These are phyloP conservation scores for Propithecus perrieri DNA, from an alignment of 2,797 vertebrate genomes.

Conservation along the genomic window DNA sequence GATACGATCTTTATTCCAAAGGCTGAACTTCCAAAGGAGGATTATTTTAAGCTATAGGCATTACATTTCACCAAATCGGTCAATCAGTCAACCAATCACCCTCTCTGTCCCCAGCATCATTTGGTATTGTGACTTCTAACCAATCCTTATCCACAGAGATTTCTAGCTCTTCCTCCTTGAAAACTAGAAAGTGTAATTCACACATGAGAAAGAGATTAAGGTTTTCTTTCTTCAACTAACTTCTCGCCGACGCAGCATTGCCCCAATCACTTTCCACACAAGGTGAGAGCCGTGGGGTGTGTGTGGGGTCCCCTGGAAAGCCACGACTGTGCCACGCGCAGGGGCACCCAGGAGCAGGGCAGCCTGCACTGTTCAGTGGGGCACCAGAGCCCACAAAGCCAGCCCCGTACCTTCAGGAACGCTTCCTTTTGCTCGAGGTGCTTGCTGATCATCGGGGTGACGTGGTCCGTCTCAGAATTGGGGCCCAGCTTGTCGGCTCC, in stretches of 20 bases:
- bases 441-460: constrained; percentile 99
- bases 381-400: accelerated
- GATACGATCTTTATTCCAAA: neutral
- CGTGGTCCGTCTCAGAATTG: constrained; percentile 97
- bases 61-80: neutral
- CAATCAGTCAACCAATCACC: neutral
- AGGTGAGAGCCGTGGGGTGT: accelerated
- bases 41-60: neutral
- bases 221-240: neutral
- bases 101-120: neutral
- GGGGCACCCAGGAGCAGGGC: accelerated
- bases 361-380: accelerated
- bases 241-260: accelerated
- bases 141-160: neutral
- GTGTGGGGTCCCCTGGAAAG: accelerated
- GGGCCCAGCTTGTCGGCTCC: constrained; percentile 98
- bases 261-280: neutral
- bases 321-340: accelerated
- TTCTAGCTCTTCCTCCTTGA: neutral
- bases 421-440: constrained; percentile 99
- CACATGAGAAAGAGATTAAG: neutral
- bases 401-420: constrained; percentile 93
- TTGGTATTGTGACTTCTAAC: neutral
- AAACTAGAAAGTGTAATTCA: neutral
- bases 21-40: neutral